Evolutionary conservation across 64 coral and sea anemone genomes (phyloP).

Genomic region (Stichodactyla mertensii): DNA sequence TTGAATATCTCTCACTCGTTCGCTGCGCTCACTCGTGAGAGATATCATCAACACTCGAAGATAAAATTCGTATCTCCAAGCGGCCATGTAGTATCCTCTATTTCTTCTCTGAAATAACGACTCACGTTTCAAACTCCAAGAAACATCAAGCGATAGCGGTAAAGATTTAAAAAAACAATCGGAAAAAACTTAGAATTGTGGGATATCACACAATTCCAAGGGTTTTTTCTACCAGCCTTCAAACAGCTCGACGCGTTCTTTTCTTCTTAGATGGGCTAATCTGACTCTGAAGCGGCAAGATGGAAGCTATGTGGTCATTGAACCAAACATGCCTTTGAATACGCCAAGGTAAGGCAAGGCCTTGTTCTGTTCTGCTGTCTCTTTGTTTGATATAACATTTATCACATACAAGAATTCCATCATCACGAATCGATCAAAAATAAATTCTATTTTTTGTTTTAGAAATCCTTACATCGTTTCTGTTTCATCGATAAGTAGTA

Average conservation of each 20-base stretch:
- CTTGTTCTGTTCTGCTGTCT: too few relatives aligned
- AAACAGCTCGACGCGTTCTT: too few relatives aligned
- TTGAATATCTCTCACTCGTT: too few relatives aligned
- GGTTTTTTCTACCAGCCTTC: neutral
- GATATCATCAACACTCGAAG: too few relatives aligned
- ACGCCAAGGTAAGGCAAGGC: slow-evolving; percentile 10
- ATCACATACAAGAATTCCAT: neutral
- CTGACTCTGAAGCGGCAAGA: slow-evolving; percentile 31
- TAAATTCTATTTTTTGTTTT: neutral
- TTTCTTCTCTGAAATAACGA: too few relatives aligned
- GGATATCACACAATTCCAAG: neutral
- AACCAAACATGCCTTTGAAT: slow-evolving; percentile 38
- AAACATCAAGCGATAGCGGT: too few relatives aligned
- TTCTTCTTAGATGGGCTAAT: slow-evolving; percentile 32
- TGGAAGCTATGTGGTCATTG: slow-evolving; percentile 36
- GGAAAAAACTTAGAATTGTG: too few relatives aligned
- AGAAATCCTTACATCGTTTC: neutral
- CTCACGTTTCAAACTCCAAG: too few relatives aligned
- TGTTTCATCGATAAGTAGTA: neutral
- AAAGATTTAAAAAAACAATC: too few relatives aligned
- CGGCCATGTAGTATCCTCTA: too few relatives aligned
- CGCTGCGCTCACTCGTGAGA: too few relatives aligned
- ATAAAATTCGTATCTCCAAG: too few relatives aligned
- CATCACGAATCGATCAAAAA: neutral
- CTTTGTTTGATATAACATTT: neutral